Evolutionary conservation across 2,888 invertebrate species (phyloP), one percentile per base, ranked within the genome.

Genomic region (Leistus spinibarbis): DNA sequence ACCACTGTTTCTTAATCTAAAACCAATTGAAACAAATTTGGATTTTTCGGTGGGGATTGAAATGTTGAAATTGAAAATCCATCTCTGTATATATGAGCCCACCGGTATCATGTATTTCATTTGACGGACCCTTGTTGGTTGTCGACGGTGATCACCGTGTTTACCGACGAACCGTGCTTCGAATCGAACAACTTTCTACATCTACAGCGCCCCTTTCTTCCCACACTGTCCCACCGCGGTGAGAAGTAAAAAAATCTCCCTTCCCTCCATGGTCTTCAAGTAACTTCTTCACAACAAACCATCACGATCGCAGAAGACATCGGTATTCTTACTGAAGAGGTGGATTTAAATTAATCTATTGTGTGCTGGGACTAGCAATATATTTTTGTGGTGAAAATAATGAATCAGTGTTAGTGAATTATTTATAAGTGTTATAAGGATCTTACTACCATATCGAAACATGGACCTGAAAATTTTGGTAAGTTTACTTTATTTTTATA

Each of bases 161-260:
- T 40, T 40, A 40, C 40, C 40, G 40, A 10, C 57, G 27, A 62
- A 16, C 62, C 20, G 62, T 7, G 10, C 2, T n/a, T n/a, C 40
- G 40, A 40, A 40, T 54, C 17, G 66, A 66, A 72, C 72, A 72
- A 72, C 72, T 72, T 72, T 72, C 72, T 72, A 72, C 66, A 60
- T 72, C 72, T 72, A 72, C 66, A 60, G 57, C n/a, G 72, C 72
- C 72, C 66, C 72, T 72, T 72, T 72, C 72, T 72, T 72, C 72
- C 60, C 72, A 66, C 60, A 57, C 54, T 63, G 57, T 72, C 64
- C 71, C 70, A 63, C 71, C 72, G 57, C 56, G 40, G 40, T 40
- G 13, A 40, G 5, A 24, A 24, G 70, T 40, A 20, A 70, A 70
- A 64, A 64, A 64, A 63, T 23, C 53, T 62, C 62, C 72, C 72